These are phyloP conservation scores for Nomada flava DNA, from an alignment of 2,888 invertebrate genomes.

Conservation along the genomic window DNA sequence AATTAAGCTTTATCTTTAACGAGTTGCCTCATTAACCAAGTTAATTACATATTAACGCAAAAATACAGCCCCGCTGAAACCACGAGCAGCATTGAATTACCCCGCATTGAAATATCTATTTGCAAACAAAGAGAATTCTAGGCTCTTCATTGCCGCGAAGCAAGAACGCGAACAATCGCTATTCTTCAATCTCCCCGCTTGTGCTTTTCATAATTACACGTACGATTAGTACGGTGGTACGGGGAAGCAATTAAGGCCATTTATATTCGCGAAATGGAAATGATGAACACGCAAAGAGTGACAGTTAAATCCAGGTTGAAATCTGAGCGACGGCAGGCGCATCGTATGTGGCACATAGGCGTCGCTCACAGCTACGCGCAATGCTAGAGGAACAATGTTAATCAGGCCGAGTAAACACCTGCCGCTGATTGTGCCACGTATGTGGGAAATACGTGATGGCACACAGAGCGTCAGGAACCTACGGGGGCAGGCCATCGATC, in stretches of 20 bases:
- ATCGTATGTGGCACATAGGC: constrained; percentile 50
- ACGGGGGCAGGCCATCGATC: constrained; percentile 76
- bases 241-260: constrained; percentile 27
- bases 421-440: constrained; percentile 77
- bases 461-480: constrained; percentile 69
- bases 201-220: constrained; percentile 9
- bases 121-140: not conserved
- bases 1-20: too few relatives aligned
- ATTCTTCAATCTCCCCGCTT: constrained; percentile 8
- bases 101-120: not conserved
- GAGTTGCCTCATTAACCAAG: too few relatives aligned
- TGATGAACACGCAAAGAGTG: constrained; percentile 28
- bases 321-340: constrained; percentile 26
- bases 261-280: constrained; percentile 33
- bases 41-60: too few relatives aligned
- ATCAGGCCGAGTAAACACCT: constrained; percentile 81
- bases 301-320: constrained; percentile 54
- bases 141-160: not conserved
- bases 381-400: constrained; percentile 75
- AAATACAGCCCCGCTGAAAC: too few relatives aligned
- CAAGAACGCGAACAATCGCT: constrained; percentile 6
- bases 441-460: constrained; percentile 70
- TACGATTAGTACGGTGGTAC: not conserved
- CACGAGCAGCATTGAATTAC: too few relatives aligned
- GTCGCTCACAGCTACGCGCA: constrained; percentile 41